Evolutionary conservation across 2,888 invertebrate species (phyloP), one percentile per base, ranked within the genome.

Genomic region (Rosalia funebris): DNA sequence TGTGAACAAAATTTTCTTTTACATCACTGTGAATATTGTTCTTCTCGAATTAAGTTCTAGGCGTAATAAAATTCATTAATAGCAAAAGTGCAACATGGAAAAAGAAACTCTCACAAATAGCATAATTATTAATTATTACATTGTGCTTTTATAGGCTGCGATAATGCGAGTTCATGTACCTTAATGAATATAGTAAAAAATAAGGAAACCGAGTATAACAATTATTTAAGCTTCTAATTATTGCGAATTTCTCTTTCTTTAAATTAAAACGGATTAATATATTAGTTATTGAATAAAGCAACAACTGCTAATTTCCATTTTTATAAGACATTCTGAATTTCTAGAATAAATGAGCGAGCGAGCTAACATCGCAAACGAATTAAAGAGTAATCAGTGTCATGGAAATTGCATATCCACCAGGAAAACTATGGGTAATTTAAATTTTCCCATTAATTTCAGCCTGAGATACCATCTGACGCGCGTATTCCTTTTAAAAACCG

Each of bases 361-460:
- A 37, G 16, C 16, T 11, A 39, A 17, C 48, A 56, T 45, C 44
- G 52, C 55, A 56, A 60, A 57, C 34, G 41, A 60, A 63, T 63
- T 50, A 39, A 44, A 56, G 37, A 17, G 47, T 37, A 64, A 64
- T 64, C 55, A 61, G 37, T 58, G 52, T 39, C 41, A 52, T 39
- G 42, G 50, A 63, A 56, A 59, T 55, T 17, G 55, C 53, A 20
- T 42, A 52, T 17, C 34, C 25, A 25, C 14, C 37, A 46, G 48
- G 48, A 55, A 64, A 64, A 64, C 55, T 48, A 46, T 39, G 15
- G 14, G 36, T 17, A 44, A 60, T 60, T 57, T 42, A 36, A 58
- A 58, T 61, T 61, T 61, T 59, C 37, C 52, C 61, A 64, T 61
- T 64, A 58, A 55, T 62, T 41, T 42, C 42, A 53, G 44, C 39